Evolutionary conservation across 30 jellyfish, hydroid and myxozoan genomes (phyloP), one percentile per base, ranked within the genome.

Genomic region (Nemopilema nomurai): DNA sequence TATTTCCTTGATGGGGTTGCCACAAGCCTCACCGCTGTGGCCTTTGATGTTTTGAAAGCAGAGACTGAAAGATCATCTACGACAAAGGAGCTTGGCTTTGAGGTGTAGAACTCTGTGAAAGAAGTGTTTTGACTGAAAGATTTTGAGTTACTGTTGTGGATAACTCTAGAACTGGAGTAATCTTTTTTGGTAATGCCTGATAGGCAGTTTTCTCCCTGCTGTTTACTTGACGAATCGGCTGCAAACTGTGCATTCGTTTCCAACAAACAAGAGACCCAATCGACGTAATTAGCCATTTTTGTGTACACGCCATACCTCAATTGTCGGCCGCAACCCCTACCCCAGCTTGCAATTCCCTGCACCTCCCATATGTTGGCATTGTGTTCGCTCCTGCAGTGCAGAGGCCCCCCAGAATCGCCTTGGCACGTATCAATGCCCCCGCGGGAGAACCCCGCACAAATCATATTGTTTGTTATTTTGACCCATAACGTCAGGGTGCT

Each of bases 341-440:
- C 98, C 98, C 98, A 92, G 53, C 98, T 92, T 18, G 92, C 90
- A 0, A 92, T 69, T 24, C 98, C 98, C 79, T 92, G 90, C 31
- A 92, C 65, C 50, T 74, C 93, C 96, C 92, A 92, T 4, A 75
- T 23, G 20, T 28, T 65, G 9, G 87, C 73, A 62, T 71, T 51
- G 9, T 81, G 74, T 70, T n/a, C 28, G 28, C 81, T 53, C 66
- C 74, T 72, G 49, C 98, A 92, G 30, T 80, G 95, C 1, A 92
- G 78, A 4, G 98, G 98, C n/a, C 98, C 98, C 28, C 98, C 98
- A 1, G 98, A 92, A 28, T 92, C 98, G 1, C 98, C 98, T 78
- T 87, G 96, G 33, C 91, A 78, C 28, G 96, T 87, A 52, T 87
- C 90, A 13, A 70, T 74, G 28, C 96, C 95, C 69, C 95, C 93